Evolutionary conservation across 2,113 vertebrate species (phyloP).

Genomic region (Spheniscus mendiculus): DNA sequence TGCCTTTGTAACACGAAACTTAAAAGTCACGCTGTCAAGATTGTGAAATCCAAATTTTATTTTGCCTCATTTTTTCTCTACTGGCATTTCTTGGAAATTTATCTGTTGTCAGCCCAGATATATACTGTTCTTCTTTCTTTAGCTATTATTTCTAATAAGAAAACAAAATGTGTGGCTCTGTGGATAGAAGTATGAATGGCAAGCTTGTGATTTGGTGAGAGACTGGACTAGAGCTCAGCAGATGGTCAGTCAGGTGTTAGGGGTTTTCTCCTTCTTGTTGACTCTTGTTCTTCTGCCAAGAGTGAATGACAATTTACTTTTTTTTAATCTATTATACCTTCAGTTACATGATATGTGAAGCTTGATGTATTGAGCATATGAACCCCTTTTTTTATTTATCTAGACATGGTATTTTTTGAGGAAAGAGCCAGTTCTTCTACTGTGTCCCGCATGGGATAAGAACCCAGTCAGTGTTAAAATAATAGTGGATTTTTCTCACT

Average conservation of each 20-base stretch:
- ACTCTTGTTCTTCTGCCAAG: background rate
- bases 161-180: background rate
- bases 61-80: background rate
- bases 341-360: background rate
- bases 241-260: background rate
- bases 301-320: background rate
- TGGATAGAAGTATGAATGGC: background rate
- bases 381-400: background rate
- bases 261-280: background rate
- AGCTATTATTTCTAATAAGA: background rate
- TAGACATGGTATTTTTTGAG: background rate
- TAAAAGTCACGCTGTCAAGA: background rate
- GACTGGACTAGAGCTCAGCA: background rate
- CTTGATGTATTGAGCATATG: background rate
- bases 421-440: background rate
- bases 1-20: background rate
- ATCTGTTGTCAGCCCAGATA: background rate
- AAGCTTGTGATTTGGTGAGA: background rate
- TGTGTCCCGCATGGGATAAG: background rate
- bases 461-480: background rate
- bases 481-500: background rate
- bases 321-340: background rate
- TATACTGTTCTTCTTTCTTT: background rate
- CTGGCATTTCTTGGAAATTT: background rate
- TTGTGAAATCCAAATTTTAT: background rate